A percentile compares a stretch with the other conserved stretches of the same genome.
Conservation (phyloP, 2,113 vertebrate species). For the Mobula birostris region DNA sequence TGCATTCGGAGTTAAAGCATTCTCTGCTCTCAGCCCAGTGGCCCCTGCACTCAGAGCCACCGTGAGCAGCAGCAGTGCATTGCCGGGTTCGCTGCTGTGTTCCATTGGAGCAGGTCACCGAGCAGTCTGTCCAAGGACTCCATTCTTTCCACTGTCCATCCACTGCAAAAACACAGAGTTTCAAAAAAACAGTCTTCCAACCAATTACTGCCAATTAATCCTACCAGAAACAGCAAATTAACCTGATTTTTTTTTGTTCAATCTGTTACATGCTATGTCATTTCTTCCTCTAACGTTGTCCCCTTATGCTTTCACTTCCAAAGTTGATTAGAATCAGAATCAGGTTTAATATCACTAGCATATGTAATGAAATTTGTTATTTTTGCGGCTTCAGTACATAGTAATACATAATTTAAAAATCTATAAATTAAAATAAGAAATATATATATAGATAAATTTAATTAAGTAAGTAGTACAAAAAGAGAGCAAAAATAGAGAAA, state of each 20-base stretch:
- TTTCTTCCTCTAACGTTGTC: not conserved
- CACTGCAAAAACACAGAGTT: constrained; percentile 63
- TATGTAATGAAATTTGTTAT: too few relatives aligned
- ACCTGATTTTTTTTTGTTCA: not conserved
- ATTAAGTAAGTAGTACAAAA: too few relatives aligned
- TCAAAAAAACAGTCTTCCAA: not conserved
- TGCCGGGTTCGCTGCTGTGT: constrained; percentile 93
- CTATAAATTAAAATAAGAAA: too few relatives aligned
- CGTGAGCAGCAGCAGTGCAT: constrained; percentile 87
- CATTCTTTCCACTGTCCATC: constrained; percentile 99
- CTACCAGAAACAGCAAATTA: not conserved
- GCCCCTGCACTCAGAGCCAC: constrained; percentile 90
- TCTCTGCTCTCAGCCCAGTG: constrained; percentile 96
- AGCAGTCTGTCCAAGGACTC: constrained; percentile 95
- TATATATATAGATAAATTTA: too few relatives aligned
- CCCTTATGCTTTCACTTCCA: not conserved
- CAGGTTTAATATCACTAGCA: too few relatives aligned
- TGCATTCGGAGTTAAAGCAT: constrained; percentile 90
- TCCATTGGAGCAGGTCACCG: constrained; percentile 93
- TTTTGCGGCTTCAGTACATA: too few relatives aligned
- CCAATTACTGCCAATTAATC: not conserved
- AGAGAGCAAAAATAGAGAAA: too few relatives aligned
- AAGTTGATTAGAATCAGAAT: too few relatives aligned
- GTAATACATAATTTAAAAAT: too few relatives aligned
- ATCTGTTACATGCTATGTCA: not conserved